Conservation (phyloP, 2,888 invertebrate genomes). For the Petrophora chlorosata region DNA sequence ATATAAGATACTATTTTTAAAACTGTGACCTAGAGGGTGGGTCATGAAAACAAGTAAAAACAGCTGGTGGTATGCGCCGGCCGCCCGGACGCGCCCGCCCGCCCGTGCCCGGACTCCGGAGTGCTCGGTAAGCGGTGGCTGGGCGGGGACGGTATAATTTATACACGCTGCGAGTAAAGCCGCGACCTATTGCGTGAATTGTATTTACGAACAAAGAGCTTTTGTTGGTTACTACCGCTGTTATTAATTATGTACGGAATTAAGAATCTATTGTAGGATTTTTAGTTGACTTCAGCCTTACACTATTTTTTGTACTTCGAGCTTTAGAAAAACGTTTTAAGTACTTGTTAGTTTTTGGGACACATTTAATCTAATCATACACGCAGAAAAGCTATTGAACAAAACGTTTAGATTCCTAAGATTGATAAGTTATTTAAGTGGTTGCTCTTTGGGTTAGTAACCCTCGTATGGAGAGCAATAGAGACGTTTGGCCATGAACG, state of each 20-base stretch:
- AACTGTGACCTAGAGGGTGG: slow-evolving; percentile 47
- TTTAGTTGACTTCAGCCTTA: slow-evolving; percentile 24
- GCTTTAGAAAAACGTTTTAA: slow-evolving; percentile 9
- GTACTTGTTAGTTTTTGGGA: slow-evolving; percentile 19
- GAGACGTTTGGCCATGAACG: no score
- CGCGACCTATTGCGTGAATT: slow-evolving; percentile 59
- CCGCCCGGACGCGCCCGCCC: no score
- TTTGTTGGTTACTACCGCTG: slow-evolving; percentile 34
- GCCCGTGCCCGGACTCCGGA: no score
- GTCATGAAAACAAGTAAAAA: slow-evolving; percentile 46
- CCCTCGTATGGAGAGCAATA: no score
- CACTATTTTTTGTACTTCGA: slow-evolving; percentile 7
- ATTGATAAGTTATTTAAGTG: slow-evolving; percentile 6
- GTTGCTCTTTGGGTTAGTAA: slow-evolving; percentile 3
- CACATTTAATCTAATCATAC: slow-evolving; percentile 6
- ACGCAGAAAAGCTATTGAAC: slow-evolving; percentile 16
- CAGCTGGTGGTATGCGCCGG: slow-evolving; percentile 30
- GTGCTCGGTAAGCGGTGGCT: slow-evolving; percentile 39
- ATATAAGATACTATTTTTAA: slow-evolving; percentile 54
- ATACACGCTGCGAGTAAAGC: slow-evolving; percentile 42
- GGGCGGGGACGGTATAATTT: slow-evolving; percentile 52
- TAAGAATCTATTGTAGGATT: slow-evolving; percentile 26
- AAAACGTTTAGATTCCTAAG: slow-evolving; percentile 1
- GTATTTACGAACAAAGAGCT: slow-evolving; percentile 56
- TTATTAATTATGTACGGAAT: slow-evolving; percentile 31